Conservation (phyloP, 2,797 vertebrate genomes). For the Sternotherus odoratus region DNA sequence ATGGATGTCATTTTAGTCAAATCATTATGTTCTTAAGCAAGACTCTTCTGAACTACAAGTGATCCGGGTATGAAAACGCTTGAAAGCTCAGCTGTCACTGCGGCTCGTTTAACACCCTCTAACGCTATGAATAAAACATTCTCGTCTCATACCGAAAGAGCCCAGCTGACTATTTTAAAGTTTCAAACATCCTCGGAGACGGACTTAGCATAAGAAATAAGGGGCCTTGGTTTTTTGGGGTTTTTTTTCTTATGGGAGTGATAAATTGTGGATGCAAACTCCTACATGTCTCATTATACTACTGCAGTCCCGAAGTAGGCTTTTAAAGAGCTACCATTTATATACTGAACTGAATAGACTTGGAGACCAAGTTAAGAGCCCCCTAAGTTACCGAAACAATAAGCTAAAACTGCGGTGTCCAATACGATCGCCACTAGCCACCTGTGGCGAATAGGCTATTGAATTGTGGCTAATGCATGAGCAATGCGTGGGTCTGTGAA, state of each 20-base stretch:
- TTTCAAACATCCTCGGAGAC: not conserved
- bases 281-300: not conserved
- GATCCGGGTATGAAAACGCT: not conserved
- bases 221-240: not conserved
- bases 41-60: not conserved
- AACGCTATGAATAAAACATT: conserved; percentile 65
- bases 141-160: conserved; percentile 29
- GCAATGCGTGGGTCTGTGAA: no score
- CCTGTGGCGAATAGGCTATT: no score
- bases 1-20: not conserved
- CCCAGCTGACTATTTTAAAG: not conserved
- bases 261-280: not conserved
- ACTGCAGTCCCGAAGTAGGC: accelerated
- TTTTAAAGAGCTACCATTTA: accelerated
- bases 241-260: not conserved
- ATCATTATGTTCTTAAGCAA: not conserved
- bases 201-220: accelerated
- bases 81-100: conserved; percentile 44
- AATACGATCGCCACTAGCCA: no score
- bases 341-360: not conserved
- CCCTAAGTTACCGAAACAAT: accelerated
- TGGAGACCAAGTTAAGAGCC: not conserved
- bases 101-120: conserved; percentile 41
- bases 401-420: not conserved
- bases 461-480: no score